These are phyloP conservation scores for Montifringilla adamsi DNA, from an alignment of 2,113 vertebrate species.

Conservation along the genomic window DNA sequence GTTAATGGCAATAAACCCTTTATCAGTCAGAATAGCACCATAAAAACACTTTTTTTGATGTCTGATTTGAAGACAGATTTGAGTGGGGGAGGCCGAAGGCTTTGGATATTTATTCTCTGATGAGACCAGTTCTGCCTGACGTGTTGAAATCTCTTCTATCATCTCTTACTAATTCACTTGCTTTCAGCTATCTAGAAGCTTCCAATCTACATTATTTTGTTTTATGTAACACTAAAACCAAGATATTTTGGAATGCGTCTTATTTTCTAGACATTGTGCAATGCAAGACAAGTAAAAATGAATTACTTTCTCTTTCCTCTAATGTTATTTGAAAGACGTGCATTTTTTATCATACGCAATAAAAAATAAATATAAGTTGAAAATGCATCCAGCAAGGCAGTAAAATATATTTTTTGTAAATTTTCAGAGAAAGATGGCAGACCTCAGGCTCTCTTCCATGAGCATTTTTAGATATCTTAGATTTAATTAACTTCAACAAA, in stretches of 20 bases:
- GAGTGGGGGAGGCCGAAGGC: not conserved
- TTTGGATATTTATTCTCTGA: not conserved
- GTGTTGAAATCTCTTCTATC: not conserved
- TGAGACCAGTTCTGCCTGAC: not conserved
- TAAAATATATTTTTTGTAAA: not conserved
- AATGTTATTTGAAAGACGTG: not conserved
- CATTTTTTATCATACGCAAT: not conserved
- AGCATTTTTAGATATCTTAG: not conserved
- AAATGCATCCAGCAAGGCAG: not conserved
- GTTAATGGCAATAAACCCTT: not conserved
- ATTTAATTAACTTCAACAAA: not conserved
- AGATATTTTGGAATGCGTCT: not conserved
- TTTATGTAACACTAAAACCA: not conserved
- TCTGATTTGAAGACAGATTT: not conserved
- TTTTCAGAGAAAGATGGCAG: not conserved
- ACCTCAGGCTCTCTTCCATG: not conserved
- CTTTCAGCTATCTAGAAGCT: not conserved
- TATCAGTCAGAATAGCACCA: not conserved
- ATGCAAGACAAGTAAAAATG: not conserved
- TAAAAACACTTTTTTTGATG: not conserved
- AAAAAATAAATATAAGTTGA: not conserved
- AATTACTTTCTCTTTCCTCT: not conserved
- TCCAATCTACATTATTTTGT: not conserved
- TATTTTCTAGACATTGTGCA: not conserved
- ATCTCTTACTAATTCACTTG: not conserved